A percentile compares a stretch with the other conserved stretches of the same genome.
phyloP scores from a whole-genome alignment of 2,888 invertebrate genomes.

The Drosophila stalkeri region DNA sequence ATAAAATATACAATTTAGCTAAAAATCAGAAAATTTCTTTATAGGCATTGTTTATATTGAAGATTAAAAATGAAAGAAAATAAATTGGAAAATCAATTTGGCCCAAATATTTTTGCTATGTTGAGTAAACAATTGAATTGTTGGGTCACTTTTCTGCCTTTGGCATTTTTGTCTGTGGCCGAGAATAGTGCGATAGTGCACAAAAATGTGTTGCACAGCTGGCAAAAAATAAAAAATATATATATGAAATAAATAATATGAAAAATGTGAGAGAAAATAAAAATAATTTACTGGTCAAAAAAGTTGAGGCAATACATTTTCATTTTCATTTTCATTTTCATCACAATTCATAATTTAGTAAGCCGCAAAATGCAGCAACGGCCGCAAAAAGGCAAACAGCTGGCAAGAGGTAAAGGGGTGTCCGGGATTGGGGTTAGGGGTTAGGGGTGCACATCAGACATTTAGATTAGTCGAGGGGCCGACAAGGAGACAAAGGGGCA shows the following conservation, averaged over 20 bases:
- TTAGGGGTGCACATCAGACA: not conserved
- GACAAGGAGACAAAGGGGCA: constrained; percentile 66
- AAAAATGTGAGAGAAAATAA: constrained; percentile 21
- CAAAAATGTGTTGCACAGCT: constrained; percentile 26
- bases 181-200: constrained; percentile 34
- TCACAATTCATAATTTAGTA: constrained; percentile 67
- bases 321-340: constrained; percentile 53
- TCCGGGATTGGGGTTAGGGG: not conserved
- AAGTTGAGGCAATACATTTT: constrained; percentile 54
- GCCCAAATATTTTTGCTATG: constrained; percentile 14
- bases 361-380: constrained; percentile 40
- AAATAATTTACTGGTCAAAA: constrained; percentile 56
- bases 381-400: constrained; percentile 44
- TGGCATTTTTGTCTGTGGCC: constrained; percentile 8
- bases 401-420: constrained; percentile 20
- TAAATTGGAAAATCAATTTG: constrained; percentile 16
- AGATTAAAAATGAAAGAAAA: constrained; percentile 7
- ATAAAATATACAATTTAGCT: not conserved
- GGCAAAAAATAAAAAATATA: not conserved
- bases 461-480: constrained; percentile 11
- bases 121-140: constrained; percentile 15
- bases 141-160: constrained; percentile 5
- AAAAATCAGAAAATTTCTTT: not conserved
- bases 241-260: not conserved
- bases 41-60: not conserved